These are phyloP conservation scores for Ceratina australensis DNA, from an alignment of 1,140 invertebrate species.

Conservation along the genomic window DNA sequence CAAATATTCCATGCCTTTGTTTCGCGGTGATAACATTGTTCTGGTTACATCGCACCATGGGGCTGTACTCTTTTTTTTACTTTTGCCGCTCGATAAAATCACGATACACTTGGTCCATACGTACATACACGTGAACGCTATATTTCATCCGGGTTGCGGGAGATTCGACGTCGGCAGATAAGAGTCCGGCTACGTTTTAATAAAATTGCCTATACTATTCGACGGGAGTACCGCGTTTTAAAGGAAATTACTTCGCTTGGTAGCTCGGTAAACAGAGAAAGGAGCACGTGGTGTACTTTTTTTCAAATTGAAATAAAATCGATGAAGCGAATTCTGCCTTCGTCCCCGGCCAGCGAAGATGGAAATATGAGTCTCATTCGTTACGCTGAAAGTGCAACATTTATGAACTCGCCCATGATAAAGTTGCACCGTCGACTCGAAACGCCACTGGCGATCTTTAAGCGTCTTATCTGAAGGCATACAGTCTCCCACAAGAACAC, in stretches of 20 bases:
- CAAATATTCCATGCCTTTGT: slow-evolving; percentile 46
- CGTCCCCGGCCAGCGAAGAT: not conserved
- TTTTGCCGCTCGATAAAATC: slow-evolving; percentile 54
- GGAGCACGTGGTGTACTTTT: no score
- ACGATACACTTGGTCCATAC: slow-evolving; percentile 15
- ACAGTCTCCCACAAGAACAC: no score
- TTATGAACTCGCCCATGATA: slow-evolving; percentile 25
- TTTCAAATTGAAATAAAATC: no score
- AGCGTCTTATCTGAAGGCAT: no score
- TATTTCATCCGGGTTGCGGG: slow-evolving; percentile 31
- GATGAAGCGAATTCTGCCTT: not conserved
- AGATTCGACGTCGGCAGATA: slow-evolving; percentile 23
- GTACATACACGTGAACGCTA: slow-evolving; percentile 2
- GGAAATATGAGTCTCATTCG: no score
- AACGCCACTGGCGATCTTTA: not conserved
- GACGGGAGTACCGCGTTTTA: not conserved
- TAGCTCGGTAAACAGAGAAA: no score
- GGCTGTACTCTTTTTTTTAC: slow-evolving; percentile 8
- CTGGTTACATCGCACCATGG: not conserved
- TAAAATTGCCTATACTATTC: slow-evolving; percentile 24
- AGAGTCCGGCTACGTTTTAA: slow-evolving; percentile 17
- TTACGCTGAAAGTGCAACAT: slow-evolving; percentile 5
- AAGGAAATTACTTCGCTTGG: not conserved
- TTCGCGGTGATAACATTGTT: slow-evolving; percentile 50
- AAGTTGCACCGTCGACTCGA: not conserved